Base-by-base conservation (phyloP, 2,113 vertebrate genomes). In the Ceyx cyanopectus region DNA sequence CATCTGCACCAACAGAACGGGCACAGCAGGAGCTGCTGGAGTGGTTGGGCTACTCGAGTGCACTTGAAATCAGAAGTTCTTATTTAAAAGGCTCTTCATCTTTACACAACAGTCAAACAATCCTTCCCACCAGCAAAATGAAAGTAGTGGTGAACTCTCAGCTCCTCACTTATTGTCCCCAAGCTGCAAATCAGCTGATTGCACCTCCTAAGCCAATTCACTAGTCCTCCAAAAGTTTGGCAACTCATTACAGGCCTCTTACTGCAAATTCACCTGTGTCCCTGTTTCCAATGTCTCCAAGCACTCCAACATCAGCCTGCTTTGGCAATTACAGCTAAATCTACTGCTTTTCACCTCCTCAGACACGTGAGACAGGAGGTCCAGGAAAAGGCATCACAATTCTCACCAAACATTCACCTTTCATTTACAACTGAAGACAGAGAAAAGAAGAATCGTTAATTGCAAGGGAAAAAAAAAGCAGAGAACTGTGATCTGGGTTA, bases 11-110 rank as follows among this genome's bases (percentile, higher is more conserved):
- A 85, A 75, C 41, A 82, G 73, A 95, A 94, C 0, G 20, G 81
- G 80, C 94, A 76, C 94, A 91, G 93, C 87, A 85, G 85, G 93
- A 85, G 58, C 75, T 66, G 67, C 62, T 51, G 18, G 80, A 96
- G 93, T 62, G 72, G 63, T 8, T 3, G 6, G 81, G 89, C 90
- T 85, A 94, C 67, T 89, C 79, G 89, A 95, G 92, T 50, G 72
- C 87, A 74, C 95, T 95, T 67, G 75, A 95, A 96, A 94, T 89
- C 92, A 94, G 54, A 67, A 92, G 81, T 86, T 85, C 20, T 0
- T 85, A 82, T 80, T 91, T 91, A 89, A 89, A 96, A 93, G 58
- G 70, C 87, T 91, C 87, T 87, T 93, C 32, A 48, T 68, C 54
- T 76, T 77, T 32, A 87, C 34, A 87, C 50, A 75, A 81, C 18